Evolutionary conservation across 2,797 vertebrate genomes (phyloP).

Genomic region (Lophotriccus pileatus): DNA sequence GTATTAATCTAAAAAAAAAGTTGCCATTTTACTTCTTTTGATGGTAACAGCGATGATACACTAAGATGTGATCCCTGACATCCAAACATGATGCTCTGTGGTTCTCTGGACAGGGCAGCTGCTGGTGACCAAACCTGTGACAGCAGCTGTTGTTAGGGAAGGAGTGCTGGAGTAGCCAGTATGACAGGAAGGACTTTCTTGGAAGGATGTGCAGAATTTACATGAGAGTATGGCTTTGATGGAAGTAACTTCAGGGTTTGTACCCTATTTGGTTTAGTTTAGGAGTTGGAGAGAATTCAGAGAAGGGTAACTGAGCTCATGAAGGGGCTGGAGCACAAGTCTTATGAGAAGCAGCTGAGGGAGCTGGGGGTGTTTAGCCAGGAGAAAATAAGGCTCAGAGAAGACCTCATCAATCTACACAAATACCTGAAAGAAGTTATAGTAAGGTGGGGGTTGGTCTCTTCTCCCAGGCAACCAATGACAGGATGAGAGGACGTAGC

Average conservation of each 20-base stretch:
- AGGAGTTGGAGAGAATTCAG: neutral
- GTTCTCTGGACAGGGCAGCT: neutral
- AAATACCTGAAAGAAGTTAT: neutral
- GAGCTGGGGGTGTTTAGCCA: neutral
- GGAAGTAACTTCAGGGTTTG: neutral
- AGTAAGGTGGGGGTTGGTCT: neutral
- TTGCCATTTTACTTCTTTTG: neutral
- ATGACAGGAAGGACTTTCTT: rapidly evolving
- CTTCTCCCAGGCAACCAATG: neutral
- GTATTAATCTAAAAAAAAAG: neutral
- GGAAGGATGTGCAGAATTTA: neutral
- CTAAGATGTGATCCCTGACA: neutral
- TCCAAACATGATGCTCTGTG: neutral
- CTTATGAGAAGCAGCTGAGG: neutral
- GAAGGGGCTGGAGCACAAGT: neutral
- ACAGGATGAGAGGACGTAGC: neutral
- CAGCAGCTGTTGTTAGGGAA: neutral
- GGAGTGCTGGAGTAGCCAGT: neutral
- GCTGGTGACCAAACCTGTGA: neutral
- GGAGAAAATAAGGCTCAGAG: neutral
- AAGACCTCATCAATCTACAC: neutral
- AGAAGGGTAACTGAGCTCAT: neutral
- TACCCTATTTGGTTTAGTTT: neutral
- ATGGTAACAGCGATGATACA: neutral
- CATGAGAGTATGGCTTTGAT: neutral